Evolutionary conservation across 1,140 invertebrate genomes (phyloP).

Genomic region (Drosophila prosaltans): DNA sequence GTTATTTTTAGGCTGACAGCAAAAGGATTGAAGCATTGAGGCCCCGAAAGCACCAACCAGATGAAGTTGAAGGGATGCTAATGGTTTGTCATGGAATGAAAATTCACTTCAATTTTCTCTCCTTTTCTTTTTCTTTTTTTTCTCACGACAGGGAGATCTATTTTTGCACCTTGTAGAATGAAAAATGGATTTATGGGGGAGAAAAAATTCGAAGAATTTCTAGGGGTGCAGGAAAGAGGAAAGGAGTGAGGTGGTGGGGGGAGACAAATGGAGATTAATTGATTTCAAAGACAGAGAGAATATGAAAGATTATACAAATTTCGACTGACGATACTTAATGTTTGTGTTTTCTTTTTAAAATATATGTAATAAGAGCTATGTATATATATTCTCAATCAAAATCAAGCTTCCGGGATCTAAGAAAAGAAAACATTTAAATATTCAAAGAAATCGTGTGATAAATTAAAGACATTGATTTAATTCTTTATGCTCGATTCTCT

Average conservation of each 20-base stretch:
- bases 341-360: too few species aligned
- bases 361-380: too few species aligned
- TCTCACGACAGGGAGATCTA: conserved; percentile 38
- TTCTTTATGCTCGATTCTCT: conserved; percentile 9
- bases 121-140: conserved; percentile 42
- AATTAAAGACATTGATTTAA: conserved; percentile 42
- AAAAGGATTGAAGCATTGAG: conserved; percentile 62
- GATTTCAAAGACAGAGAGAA: conserved; percentile 20
- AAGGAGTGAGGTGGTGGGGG: background rate
- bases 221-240: background rate
- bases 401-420: background rate
- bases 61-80: conserved; percentile 41
- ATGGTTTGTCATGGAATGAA: conserved; percentile 49
- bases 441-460: conserved; percentile 71
- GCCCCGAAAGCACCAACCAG: conserved; percentile 38
- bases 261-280: conserved; percentile 55
- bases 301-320: background rate
- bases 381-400: background rate
- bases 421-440: conserved; percentile 41
- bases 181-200: conserved; percentile 29
- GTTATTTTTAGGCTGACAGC: conserved; percentile 76
- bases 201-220: conserved; percentile 19
- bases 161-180: conserved; percentile 52
- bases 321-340: too few species aligned
- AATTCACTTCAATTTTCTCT: conserved; percentile 29